phyloP scores from a whole-genome alignment of 2,888 invertebrate genomes.

The Brachyopa scutellaris region DNA sequence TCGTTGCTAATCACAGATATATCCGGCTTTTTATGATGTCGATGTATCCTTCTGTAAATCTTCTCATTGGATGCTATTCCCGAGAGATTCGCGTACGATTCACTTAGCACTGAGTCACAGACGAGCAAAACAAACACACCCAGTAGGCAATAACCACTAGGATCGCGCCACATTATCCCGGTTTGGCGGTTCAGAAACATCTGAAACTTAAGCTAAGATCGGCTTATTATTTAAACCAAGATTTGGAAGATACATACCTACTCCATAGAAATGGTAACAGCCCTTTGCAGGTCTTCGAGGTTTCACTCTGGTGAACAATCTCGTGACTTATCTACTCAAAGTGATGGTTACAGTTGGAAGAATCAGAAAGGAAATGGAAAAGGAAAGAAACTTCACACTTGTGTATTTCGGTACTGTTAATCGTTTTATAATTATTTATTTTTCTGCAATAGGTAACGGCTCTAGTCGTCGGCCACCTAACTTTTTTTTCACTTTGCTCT shows the following conservation, averaged over 20 bases:
- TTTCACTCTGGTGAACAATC: conserved; percentile 29
- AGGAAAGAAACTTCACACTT: conserved; percentile 16
- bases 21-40: not conserved
- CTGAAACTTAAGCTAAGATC: conserved; percentile 35
- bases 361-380: not conserved
- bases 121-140: conserved; percentile 12
- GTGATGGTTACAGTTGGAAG: conserved; percentile 53
- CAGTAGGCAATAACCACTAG: conserved; percentile 5
- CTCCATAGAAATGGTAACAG: not conserved
- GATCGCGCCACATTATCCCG: conserved; percentile 48
- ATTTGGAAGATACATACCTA: conserved; percentile 12
- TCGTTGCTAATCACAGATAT: not conserved
- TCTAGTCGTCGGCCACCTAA: too few relatives aligned
- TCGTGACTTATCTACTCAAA: conserved; percentile 16
- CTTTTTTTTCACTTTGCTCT: too few relatives aligned
- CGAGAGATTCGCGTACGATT: conserved; percentile 38
- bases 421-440: conserved; percentile 51
- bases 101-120: conserved; percentile 42
- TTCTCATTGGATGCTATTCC: not conserved
- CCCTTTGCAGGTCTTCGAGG: not conserved
- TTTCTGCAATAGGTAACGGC: too few relatives aligned
- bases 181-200: conserved; percentile 31
- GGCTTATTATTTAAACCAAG: conserved; percentile 61
- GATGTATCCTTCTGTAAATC: conserved; percentile 14
- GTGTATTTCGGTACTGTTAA: conserved; percentile 22